phyloP scores from a whole-genome alignment of 2,113 vertebrate genomes.

The Pluvianellus socialis region DNA sequence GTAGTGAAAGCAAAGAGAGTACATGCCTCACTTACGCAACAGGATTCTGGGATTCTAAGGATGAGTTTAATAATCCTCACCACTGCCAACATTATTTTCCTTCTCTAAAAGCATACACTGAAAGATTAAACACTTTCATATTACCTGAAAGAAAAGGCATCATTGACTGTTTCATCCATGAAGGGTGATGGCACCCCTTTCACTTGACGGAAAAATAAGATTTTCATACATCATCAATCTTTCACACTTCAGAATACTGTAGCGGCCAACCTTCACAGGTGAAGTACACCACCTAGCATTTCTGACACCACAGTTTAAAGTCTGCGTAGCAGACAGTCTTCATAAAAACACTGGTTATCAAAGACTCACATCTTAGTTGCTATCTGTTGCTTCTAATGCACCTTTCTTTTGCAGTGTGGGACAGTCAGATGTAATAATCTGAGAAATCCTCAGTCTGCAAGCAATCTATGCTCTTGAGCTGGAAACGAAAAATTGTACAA shows the following conservation, averaged over 20 bases:
- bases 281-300: not conserved
- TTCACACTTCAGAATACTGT: not conserved
- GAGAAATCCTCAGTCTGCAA: not conserved
- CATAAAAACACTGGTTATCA: not conserved
- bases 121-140: constrained; percentile 9
- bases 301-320: not conserved
- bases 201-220: not conserved
- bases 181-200: not conserved
- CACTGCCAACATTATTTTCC: not conserved
- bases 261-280: not conserved
- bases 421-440: not conserved
- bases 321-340: not conserved
- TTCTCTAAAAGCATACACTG: not conserved
- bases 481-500: not conserved
- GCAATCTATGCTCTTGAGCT: not conserved
- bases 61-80: not conserved
- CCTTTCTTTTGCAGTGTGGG: not conserved
- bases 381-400: not conserved
- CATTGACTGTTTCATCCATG: not conserved
- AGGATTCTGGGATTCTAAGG: not conserved
- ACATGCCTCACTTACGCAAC: not conserved
- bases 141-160: not conserved
- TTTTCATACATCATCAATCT: not conserved
- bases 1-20: not conserved
- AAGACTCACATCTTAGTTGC: not conserved